Evolutionary conservation across 2,797 vertebrate genomes (phyloP), one percentile per base, ranked within the genome.

Genomic region (Ceryle rudis): DNA sequence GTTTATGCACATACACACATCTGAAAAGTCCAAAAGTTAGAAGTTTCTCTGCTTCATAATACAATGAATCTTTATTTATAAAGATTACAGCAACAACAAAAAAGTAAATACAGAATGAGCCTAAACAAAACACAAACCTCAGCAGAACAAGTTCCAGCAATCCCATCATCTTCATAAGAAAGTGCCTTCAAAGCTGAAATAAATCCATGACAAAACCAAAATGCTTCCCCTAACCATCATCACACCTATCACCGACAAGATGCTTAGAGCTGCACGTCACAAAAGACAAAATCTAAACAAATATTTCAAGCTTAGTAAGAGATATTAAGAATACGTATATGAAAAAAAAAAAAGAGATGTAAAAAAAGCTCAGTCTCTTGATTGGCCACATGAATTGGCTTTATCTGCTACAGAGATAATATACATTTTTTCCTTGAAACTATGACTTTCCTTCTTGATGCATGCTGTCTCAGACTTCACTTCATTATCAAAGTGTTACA

Each of bases 191-290:
- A 78, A 91, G 80, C 6, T 14, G 28, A 82, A 80, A 21, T 74
- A 80, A 71, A 86, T 44, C 16, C 15, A 22, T 18, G 7, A 83
- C 41, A 91, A 93, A 84, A 91, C 86, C 7, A 46, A 94, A 80
- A 14, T 64, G 6, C 11, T 88, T 89, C 37, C 35, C 41, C 14
- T 77, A 70, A 89, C 62, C 4, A 31, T 46, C 58, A 61, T 51
- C 37, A 81, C 25, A 73, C 23, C 25, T 71, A 29, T 47, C 33
- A n/a, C 60, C 62, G 89, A 69, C 18, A 74, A 81, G 28, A 67
- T n/a, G 33, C 3, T 1, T 25, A 64, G 13, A 55, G 41, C 19
- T 18, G 49, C 51, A 65, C 39, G 58, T 26, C 21, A 46, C 0
- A 2, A 22, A 71, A 80, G 25, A 55, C 16, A 90, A 89, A 83